phyloP scores from a whole-genome alignment of 2,888 invertebrate genomes.

The Cancer borealis region DNA sequence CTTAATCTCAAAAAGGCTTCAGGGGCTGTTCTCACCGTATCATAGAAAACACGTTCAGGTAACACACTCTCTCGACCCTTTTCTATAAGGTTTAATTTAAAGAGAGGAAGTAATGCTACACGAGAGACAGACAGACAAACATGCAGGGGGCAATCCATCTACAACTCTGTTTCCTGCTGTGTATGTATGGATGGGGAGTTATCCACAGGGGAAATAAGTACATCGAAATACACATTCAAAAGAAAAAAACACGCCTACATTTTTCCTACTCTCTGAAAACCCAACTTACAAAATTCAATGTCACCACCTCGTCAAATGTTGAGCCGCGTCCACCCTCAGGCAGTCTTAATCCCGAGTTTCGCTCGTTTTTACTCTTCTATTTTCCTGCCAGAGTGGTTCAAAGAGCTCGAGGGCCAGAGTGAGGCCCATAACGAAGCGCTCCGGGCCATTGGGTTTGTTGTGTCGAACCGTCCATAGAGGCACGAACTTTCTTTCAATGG shows the following conservation, averaged over 20 bases:
- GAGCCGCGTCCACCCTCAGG: constrained; percentile 21
- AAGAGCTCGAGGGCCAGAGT: neutral
- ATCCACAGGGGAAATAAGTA: neutral
- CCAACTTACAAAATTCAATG: neutral
- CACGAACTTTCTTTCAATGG: neutral
- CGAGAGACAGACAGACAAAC: neutral
- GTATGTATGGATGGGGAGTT: neutral
- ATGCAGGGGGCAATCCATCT: neutral
- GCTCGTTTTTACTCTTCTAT: neutral
- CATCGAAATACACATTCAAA: neutral
- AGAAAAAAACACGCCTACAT: neutral
- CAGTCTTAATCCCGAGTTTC: neutral
- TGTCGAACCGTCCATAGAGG: neutral
- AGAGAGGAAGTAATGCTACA: neutral
- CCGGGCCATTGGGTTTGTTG: neutral
- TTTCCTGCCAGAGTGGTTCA: neutral
- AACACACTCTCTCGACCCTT: neutral
- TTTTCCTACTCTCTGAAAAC: neutral
- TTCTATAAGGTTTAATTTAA: neutral
- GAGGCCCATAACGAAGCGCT: constrained; percentile 29
- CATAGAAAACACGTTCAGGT: neutral
- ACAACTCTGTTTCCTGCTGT: neutral
- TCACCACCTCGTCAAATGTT: neutral
- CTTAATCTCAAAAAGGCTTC: neutral
- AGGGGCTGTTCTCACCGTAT: neutral